Evolutionary conservation across 2,888 invertebrate genomes (phyloP).

Genomic region (Atrina japonica): DNA sequence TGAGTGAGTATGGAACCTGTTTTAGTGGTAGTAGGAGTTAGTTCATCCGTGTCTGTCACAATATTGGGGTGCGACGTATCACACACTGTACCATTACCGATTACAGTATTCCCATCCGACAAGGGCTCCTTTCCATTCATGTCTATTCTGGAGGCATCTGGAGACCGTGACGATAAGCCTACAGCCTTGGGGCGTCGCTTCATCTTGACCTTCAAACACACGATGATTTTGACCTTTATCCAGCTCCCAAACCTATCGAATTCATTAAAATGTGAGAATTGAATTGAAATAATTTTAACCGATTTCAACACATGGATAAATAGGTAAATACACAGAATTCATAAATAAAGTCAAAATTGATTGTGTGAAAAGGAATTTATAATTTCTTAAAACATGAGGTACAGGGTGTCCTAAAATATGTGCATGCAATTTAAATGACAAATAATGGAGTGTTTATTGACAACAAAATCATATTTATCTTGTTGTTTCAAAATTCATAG

Average conservation of each 20-base stretch:
- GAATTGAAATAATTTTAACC: too few relatives aligned
- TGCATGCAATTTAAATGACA: too few relatives aligned
- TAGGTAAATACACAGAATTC: too few relatives aligned
- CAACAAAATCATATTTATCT: too few relatives aligned
- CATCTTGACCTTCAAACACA: constrained; percentile 65
- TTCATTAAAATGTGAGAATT: too few relatives aligned
- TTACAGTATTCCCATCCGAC: constrained; percentile 59
- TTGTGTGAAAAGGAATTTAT: too few relatives aligned
- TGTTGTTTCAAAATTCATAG: too few relatives aligned
- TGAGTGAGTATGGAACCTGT: constrained; percentile 46
- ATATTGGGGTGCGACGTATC: constrained; percentile 44
- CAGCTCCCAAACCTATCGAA: constrained; percentile 55
- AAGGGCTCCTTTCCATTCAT: constrained; percentile 69
- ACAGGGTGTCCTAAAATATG: too few relatives aligned
- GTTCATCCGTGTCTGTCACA: constrained; percentile 48
- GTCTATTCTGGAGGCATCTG: constrained; percentile 54
- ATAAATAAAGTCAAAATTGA: too few relatives aligned
- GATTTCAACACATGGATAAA: too few relatives aligned
- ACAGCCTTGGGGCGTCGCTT: constrained; percentile 63
- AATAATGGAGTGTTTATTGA: too few relatives aligned
- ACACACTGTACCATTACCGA: constrained; percentile 62
- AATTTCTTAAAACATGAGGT: not conserved
- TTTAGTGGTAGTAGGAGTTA: constrained; percentile 53
- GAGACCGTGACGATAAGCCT: constrained; percentile 46
- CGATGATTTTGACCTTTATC: constrained; percentile 75